phyloP scores from a whole-genome alignment of 2,797 vertebrate species.

The Gambelia wislizenii region DNA sequence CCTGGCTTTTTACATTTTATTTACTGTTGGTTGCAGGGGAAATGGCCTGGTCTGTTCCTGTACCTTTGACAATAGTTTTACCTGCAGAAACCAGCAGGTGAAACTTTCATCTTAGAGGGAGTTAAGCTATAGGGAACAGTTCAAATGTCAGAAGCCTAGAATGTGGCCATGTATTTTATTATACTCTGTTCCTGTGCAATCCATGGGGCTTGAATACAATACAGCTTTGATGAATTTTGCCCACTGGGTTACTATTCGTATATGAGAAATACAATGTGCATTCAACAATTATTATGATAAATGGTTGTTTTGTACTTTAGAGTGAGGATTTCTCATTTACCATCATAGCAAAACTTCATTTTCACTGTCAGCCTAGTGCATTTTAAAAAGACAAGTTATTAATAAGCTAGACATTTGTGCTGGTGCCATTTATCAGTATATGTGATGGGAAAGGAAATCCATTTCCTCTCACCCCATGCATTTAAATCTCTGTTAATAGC shows the following conservation, averaged over 20 bases:
- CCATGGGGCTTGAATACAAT: neutral
- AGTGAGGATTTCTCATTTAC: constrained; percentile 11
- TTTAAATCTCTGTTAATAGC: constrained; percentile 32
- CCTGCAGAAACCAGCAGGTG: neutral
- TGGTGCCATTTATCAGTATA: neutral
- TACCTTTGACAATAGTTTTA: neutral
- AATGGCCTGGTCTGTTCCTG: neutral
- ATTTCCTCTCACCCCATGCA: constrained; percentile 21
- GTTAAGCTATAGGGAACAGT: neutral
- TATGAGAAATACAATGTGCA: constrained; percentile 8
- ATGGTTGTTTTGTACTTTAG: constrained; percentile 22
- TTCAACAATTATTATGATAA: constrained; percentile 25
- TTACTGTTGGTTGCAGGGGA: neutral
- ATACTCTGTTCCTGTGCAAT: neutral
- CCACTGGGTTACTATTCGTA: neutral
- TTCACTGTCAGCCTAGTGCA: constrained; percentile 27
- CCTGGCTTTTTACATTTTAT: neutral
- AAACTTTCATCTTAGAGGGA: neutral
- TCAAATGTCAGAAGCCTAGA: neutral
- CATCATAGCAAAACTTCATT: constrained; percentile 32
- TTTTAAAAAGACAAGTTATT: constrained; percentile 26
- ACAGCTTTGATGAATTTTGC: neutral
- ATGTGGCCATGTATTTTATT: neutral
- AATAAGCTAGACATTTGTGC: neutral
- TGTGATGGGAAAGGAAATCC: constrained; percentile 11